A percentile compares a stretch with the other conserved stretches of the same genome.
Conservation (phyloP, 2,888 invertebrate species). For the Cheilosia vulpina region DNA sequence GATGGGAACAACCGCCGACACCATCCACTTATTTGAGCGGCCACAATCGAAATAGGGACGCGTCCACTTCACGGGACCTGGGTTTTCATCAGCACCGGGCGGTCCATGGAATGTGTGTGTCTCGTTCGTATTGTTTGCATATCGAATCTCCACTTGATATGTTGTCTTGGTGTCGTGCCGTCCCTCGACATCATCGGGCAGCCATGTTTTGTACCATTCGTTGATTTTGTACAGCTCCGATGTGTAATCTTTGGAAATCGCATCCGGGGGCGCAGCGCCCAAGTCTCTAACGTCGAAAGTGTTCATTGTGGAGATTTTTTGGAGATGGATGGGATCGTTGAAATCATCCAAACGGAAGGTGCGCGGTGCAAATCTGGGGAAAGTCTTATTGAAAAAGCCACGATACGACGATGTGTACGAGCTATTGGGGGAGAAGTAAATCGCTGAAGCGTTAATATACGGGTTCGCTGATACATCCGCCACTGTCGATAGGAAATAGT, state of each 20-base stretch:
- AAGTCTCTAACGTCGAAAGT: constrained; percentile 94
- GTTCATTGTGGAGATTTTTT: constrained; percentile 96
- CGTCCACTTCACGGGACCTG: constrained; percentile 97
- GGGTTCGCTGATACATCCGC: constrained; percentile 97
- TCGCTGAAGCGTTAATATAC: constrained; percentile 95
- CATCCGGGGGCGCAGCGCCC: constrained; percentile 92
- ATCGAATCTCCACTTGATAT: constrained; percentile 96
- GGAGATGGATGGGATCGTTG: constrained; percentile 97
- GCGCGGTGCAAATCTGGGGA: constrained; percentile 96
- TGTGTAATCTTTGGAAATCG: constrained; percentile 94
- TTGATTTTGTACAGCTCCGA: constrained; percentile 95
- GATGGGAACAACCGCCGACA: constrained; percentile 96
- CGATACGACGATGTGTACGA: constrained; percentile 97
- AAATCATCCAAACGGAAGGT: constrained; percentile 96
- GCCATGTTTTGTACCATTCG: constrained; percentile 96
- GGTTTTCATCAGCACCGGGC: constrained; percentile 94
- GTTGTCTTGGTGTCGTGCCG: constrained; percentile 96
- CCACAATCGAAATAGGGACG: constrained; percentile 98
- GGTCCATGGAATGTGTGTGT: constrained; percentile 98
- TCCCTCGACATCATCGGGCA: constrained; percentile 93
- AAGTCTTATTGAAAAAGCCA: constrained; percentile 98
- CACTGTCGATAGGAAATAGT: constrained; percentile 96
- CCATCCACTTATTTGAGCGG: constrained; percentile 97
- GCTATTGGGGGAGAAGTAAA: constrained; percentile 97
- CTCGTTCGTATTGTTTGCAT: constrained; percentile 97